Conservation (phyloP, 2,797 vertebrate species). For the Arctocebus calabarensis region DNA sequence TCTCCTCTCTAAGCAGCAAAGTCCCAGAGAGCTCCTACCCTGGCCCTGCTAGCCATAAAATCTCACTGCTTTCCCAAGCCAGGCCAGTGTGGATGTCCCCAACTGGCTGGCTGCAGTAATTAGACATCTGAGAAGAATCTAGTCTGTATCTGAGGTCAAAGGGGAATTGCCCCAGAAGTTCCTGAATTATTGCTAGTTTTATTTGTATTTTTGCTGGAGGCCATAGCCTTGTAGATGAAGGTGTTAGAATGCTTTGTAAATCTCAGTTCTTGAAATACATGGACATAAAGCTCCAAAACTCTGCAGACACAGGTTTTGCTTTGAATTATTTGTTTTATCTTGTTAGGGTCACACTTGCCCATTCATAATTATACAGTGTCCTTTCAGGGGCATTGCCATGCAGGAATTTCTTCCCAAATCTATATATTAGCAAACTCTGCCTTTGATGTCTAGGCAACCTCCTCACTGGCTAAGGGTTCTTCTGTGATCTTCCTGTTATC, state of each 20-base stretch:
- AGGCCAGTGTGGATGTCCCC: constrained; percentile 79
- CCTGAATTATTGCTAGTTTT: constrained; percentile 85
- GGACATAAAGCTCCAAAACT: constrained; percentile 73
- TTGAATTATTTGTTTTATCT: constrained; percentile 78
- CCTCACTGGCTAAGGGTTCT: constrained; percentile 73
- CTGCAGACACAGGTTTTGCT: constrained; percentile 21
- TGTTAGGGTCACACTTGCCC: constrained; percentile 75
- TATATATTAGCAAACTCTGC: constrained; percentile 82
- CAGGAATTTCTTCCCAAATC: constrained; percentile 73
- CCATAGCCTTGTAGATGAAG: constrained; percentile 83
- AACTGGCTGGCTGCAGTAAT: constrained; percentile 81
- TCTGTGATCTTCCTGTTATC: constrained; percentile 80
- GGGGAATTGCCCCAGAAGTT: constrained; percentile 84
- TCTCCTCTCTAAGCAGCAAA: constrained; percentile 66
- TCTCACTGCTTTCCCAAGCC: constrained; percentile 80
- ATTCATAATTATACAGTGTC: constrained; percentile 63
- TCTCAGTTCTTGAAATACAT: constrained; percentile 66
- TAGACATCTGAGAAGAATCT: constrained; percentile 82
- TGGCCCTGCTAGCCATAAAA: constrained; percentile 75
- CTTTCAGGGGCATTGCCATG: constrained; percentile 72
- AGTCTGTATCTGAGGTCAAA: constrained; percentile 83
- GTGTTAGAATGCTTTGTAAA: constrained; percentile 77
- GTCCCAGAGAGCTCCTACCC: constrained; percentile 34
- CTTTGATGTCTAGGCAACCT: constrained; percentile 84
- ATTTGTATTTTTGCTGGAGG: constrained; percentile 87